Base-by-base conservation (phyloP, 1,140 invertebrate genomes). In the Neocloeon triangulifer region DNA sequence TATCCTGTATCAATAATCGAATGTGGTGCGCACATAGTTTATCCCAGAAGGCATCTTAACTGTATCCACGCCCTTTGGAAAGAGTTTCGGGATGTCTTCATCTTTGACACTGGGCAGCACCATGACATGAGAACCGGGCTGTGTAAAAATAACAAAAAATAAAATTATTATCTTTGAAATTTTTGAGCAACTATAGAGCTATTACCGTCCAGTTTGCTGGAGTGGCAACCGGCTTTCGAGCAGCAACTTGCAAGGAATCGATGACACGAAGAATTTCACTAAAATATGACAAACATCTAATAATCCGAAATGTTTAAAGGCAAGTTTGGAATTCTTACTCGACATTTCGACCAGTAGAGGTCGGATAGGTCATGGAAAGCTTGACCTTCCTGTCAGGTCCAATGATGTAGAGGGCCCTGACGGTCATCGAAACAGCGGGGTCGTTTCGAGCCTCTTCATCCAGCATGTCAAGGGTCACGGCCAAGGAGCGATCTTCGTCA, bases 331-430 rank as follows among this genome's bases (percentile, higher is more conserved):
- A 31, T 32, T 69, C 73, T 69, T 55, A 88, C 82, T 80, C 70
- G 43, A 92, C 84, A 52, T 88, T 91, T 37, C 86, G 65, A 21
- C 86, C 86, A 25, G 79, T 86, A 10, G 80, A 88, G 12, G 77
- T 73, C 21, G 86, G 86, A 58, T 94, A 94, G 22, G 81, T 61
- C 61, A 92, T 81, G 5, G 76, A 74, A 5, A 89, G 56, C 43
- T 84, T 73, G 23, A 89, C 50, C 45, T 71, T 78, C 48, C 84
- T 80, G 45, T 84, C 70, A 4, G 84, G 79, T 38, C 77, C 78
- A 43, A 94, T 70, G 33, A 94, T 64, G 52, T 86, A 94, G 3
- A 89, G 67, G 25, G 82, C 72, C 37, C 86, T 59, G 30, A 77
- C 73, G 19, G 84, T 86, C 30, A 77, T 54, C 10, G 75, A 74